Evolutionary conservation across 1,140 invertebrate species (phyloP), one percentile per base, ranked within the genome.

Genomic region (Apis florea): DNA sequence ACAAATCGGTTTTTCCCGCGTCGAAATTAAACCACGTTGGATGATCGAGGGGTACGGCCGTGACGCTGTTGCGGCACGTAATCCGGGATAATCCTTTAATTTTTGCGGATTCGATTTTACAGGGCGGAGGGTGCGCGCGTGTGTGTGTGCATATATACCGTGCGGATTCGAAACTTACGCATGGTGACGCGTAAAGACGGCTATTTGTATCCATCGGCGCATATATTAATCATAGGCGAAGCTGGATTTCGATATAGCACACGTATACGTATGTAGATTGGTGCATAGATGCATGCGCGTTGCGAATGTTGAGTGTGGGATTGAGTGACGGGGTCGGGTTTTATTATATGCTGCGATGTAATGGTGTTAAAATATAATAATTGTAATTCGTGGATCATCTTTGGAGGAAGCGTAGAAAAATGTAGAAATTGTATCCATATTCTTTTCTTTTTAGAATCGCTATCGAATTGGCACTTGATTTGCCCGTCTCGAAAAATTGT

Each of bases 31-130:
- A 87, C 84, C 82, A 63, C 66, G 24, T 6, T n/a, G 58, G 66
- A 75, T 68, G 72, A 76, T 68, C 70, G 76, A 71, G 31, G 9
- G 54, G n/a, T 10, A 8, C 59, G 6, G 24, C 49, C 68, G 59
- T 64, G 79, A 81, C 26, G 72, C 72, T 61, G 79, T 76, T 21
- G 13, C 64, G 70, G 77, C 66, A 72, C 74, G 84, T 91, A 90
- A 90, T 91, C 88, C 88, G 15, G 79, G 70, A 86, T 90, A 88
- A 92, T 91, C 90, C 89, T 87, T 90, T 90, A 89, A 92, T 92
- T 92, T 92, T 88, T 90, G 86, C 82, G 87, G 86, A 89, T 88
- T 89, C 87, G 83, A 82, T 86, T 86, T 81, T 69, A 53, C 68
- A 49, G 75, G 10, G 1, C 47, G n/a, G n/a, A 17, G 51, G n/a